Evolutionary conservation across 2,113 vertebrate species (phyloP).

Genomic region (Pholis gunnellus): DNA sequence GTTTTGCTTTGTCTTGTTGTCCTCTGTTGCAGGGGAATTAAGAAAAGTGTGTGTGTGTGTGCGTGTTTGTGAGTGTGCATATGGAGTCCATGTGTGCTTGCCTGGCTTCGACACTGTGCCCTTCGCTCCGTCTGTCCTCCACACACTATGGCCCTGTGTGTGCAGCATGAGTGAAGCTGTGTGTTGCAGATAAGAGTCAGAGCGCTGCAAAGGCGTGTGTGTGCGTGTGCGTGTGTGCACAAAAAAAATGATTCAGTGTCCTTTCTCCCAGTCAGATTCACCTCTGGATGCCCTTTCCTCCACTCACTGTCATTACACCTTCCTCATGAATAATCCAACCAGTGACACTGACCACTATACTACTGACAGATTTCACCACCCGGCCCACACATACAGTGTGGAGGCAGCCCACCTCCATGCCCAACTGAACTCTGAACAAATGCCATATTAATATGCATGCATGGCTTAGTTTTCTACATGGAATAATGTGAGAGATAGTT

Average conservation of each 20-base stretch:
- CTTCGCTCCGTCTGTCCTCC: slow-evolving; percentile 64
- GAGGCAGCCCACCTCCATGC: background rate
- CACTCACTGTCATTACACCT: slow-evolving; percentile 63
- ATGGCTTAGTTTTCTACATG: slow-evolving; percentile 17
- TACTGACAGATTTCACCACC: slow-evolving; percentile 44
- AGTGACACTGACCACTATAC: slow-evolving; percentile 30
- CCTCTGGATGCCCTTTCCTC: slow-evolving; percentile 76
- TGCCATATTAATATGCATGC: slow-evolving; percentile 42
- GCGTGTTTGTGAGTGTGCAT: background rate
- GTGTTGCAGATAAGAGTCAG: slow-evolving; percentile 74
- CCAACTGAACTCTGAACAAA: slow-evolving; percentile 30
- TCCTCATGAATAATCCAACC: slow-evolving; percentile 78
- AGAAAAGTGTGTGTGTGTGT: slow-evolving; percentile 29
- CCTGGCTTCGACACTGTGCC: slow-evolving; percentile 53
- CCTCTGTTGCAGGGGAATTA: slow-evolving; percentile 56
- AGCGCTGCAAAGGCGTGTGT: slow-evolving; percentile 21
- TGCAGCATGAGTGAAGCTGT: slow-evolving; percentile 68
- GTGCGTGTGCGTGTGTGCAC: slow-evolving; percentile 1
- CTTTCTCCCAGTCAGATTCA: slow-evolving; percentile 65
- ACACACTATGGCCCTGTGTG: slow-evolving; percentile 62
- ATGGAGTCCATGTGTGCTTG: slow-evolving; percentile 17
- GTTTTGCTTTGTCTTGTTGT: slow-evolving; percentile 52
- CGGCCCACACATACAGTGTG: slow-evolving; percentile 13
- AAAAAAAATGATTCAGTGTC: slow-evolving; percentile 32
- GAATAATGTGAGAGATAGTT: slow-evolving; percentile 28